Percentiles rank a stretch among this genome's conserved stretches.
These are phyloP conservation scores for Gambelia wislizenii DNA, from an alignment of 2,797 vertebrate genomes.

Conservation along the genomic window DNA sequence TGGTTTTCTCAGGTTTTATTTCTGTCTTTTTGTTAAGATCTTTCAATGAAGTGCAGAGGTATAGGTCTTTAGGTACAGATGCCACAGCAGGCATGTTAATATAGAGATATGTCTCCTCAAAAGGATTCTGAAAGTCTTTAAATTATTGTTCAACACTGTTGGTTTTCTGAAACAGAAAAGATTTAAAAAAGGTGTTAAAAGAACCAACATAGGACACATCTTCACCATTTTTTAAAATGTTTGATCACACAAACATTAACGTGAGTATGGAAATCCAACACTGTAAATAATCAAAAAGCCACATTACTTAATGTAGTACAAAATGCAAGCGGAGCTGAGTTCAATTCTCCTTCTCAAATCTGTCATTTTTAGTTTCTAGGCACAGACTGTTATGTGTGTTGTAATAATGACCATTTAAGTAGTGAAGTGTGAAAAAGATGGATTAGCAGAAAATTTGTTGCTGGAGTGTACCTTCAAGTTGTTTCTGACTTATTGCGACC, in stretches of 20 bases:
- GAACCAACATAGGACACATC: background rate
- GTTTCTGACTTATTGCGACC: too few relatives aligned
- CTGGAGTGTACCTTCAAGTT: too few relatives aligned
- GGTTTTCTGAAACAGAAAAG: slow-evolving; percentile 64
- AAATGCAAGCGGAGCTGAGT: background rate
- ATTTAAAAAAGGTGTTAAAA: background rate
- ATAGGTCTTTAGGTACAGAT: slow-evolving; percentile 91
- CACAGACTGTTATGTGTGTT: background rate
- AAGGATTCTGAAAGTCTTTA: slow-evolving; percentile 58
- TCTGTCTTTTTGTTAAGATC: slow-evolving; percentile 98
- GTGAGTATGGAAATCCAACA: background rate
- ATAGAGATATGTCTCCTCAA: slow-evolving; percentile 48
- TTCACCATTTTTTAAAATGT: background rate
- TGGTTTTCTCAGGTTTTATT: slow-evolving; percentile 91
- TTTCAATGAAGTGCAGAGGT: slow-evolving; percentile 92
- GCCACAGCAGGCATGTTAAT: slow-evolving; percentile 92
- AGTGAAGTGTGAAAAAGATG: background rate
- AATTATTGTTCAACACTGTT: slow-evolving; percentile 39
- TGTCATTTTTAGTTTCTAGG: background rate
- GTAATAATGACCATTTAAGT: background rate
- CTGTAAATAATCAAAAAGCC: too few relatives aligned
- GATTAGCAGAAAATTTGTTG: background rate
- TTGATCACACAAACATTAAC: background rate
- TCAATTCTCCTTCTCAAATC: background rate
- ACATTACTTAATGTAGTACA: background rate